phyloP scores from a whole-genome alignment of 2,113 vertebrate genomes.

The Cyphomyrus discorhynchus region DNA sequence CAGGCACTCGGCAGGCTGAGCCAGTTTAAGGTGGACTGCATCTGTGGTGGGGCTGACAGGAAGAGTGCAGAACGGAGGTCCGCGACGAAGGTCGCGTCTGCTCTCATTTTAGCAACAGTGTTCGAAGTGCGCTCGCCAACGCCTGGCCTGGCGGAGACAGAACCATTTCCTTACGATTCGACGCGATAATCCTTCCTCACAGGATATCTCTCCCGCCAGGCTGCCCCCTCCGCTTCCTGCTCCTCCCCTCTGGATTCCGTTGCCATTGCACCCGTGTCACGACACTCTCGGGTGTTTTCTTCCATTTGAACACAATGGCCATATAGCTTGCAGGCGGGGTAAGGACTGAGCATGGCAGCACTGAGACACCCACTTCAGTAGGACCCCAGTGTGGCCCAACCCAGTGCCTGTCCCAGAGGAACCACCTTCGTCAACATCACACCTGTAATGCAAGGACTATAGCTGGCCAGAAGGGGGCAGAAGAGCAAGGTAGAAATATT shows the following conservation, averaged over 20 bases:
- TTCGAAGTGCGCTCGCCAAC: slow-evolving; percentile 33
- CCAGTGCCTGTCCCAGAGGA: background rate
- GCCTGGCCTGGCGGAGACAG: slow-evolving; percentile 54
- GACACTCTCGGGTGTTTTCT: background rate
- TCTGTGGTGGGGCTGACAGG: background rate
- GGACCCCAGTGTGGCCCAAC: background rate
- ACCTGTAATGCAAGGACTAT: background rate
- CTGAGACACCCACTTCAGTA: background rate
- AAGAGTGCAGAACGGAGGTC: background rate
- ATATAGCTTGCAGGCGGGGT: background rate
- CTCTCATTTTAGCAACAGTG: slow-evolving; percentile 59
- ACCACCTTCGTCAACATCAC: background rate
- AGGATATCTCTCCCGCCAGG: slow-evolving; percentile 57
- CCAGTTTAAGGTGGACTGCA: background rate
- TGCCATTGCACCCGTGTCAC: slow-evolving; percentile 39
- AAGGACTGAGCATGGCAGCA: background rate
- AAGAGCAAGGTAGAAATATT: background rate
- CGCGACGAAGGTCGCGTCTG: slow-evolving; percentile 30
- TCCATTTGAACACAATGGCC: background rate
- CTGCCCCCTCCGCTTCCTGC: slow-evolving; percentile 52
- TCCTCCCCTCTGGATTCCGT: slow-evolving; percentile 45
- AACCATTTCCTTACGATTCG: slow-evolving; percentile 51
- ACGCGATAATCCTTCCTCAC: slow-evolving; percentile 43
- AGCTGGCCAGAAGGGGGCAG: background rate
- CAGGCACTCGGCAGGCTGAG: background rate